Evolutionary conservation across 2,888 invertebrate species (phyloP).

Genomic region (Ormyrus pomaceus): DNA sequence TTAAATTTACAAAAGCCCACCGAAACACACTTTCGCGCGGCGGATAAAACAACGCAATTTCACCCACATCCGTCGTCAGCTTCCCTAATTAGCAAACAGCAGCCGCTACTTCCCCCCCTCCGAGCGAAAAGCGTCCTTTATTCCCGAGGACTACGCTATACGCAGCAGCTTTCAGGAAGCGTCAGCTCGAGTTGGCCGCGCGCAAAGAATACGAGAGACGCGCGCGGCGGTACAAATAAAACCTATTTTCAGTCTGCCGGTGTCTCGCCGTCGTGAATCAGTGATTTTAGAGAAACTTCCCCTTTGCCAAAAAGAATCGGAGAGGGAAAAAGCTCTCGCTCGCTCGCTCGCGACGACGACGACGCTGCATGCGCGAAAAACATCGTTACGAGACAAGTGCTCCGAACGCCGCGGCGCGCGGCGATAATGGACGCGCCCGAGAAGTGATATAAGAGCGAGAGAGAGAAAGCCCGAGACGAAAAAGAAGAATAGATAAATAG

Average conservation of each 20-base stretch:
- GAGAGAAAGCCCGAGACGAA: constrained; percentile 1
- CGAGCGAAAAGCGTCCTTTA: neutral
- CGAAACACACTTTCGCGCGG: no score
- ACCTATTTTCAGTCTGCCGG: constrained; percentile 49
- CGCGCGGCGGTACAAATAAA: constrained; percentile 38
- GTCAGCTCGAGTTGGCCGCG: neutral
- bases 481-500: constrained; percentile 21
- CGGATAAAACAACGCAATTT: no score
- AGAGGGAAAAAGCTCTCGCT: neutral
- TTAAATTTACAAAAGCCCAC: no score
- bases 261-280: constrained; percentile 55
- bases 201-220: constrained; percentile 1
- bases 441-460: constrained; percentile 40
- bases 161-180: constrained; percentile 5
- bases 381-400: constrained; percentile 48
- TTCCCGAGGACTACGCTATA: neutral
- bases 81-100: no score
- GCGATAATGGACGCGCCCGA: constrained; percentile 34
- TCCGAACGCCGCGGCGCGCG: constrained; percentile 26
- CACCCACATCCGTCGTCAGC: no score
- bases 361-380: constrained; percentile 28
- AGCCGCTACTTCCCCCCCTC: no score
- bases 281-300: constrained; percentile 46
- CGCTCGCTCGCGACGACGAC: no score
- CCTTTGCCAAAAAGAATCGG: constrained; percentile 37